These are phyloP conservation scores for Drosophila persimilis DNA, from an alignment of 1,140 invertebrate species.

Conservation along the genomic window DNA sequence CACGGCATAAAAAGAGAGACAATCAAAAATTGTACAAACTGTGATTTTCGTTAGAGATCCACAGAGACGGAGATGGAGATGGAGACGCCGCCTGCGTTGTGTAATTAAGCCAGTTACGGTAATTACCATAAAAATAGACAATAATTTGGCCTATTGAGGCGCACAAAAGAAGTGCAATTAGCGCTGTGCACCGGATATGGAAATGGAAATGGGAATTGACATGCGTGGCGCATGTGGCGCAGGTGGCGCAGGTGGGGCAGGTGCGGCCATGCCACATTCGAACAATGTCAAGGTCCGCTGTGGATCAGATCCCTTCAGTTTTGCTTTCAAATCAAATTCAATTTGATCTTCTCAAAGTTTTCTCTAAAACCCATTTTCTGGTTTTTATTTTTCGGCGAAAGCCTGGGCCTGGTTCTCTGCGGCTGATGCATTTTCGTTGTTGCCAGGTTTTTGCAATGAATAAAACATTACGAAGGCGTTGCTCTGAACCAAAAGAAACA, in stretches of 20 bases:
- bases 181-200: constrained; percentile 56
- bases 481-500: constrained; percentile 72
- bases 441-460: constrained; percentile 55
- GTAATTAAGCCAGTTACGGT: constrained; percentile 71
- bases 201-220: constrained; percentile 47
- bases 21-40: constrained; percentile 48
- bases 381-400: constrained; percentile 36
- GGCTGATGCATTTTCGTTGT: constrained; percentile 25
- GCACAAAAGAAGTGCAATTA: constrained; percentile 47
- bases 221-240: not conserved
- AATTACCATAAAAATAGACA: constrained; percentile 71
- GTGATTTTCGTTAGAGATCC: not conserved
- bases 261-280: constrained; percentile 4
- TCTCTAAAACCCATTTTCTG: not conserved
- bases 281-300: constrained; percentile 39
- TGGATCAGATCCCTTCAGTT: not conserved
- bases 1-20: constrained; percentile 1
- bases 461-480: constrained; percentile 80
- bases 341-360: constrained; percentile 17
- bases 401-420: constrained; percentile 5
- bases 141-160: constrained; percentile 54
- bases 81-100: constrained; percentile 41
- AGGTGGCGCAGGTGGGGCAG: not conserved
- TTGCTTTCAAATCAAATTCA: constrained; percentile 6
- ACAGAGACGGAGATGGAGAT: no score